phyloP scores from a whole-genome alignment of 2,113 vertebrate genomes.

The Grantiella picta region DNA sequence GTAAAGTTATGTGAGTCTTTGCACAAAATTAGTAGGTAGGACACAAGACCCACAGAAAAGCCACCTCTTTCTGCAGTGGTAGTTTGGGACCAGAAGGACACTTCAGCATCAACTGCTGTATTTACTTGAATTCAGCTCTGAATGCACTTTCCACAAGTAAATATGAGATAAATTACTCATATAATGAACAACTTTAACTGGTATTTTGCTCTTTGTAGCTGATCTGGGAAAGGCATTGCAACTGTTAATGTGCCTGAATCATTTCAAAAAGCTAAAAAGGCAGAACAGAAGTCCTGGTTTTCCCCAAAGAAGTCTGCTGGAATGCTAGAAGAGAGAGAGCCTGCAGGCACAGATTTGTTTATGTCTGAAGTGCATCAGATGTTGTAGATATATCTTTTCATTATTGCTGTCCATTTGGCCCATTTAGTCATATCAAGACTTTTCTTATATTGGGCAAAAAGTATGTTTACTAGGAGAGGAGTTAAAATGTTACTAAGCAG shows the following conservation, averaged over 20 bases:
- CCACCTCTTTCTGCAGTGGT: background rate
- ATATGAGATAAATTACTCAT: background rate
- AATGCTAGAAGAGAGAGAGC: background rate
- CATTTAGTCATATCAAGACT: background rate
- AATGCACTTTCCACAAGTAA: background rate
- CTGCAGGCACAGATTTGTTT: background rate
- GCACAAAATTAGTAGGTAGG: background rate
- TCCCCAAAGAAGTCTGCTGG: background rate
- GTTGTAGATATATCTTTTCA: constrained; percentile 17
- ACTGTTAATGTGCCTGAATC: background rate
- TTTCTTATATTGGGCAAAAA: background rate
- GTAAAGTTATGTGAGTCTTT: background rate
- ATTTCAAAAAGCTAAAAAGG: background rate
- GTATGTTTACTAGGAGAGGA: background rate
- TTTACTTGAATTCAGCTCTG: background rate
- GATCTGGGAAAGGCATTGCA: background rate
- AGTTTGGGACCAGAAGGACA: background rate
- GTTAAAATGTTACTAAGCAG: background rate
- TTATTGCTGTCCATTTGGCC: background rate
- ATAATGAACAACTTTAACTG: background rate
- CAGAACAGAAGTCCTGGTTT: background rate
- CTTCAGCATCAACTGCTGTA: background rate
- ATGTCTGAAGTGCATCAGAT: constrained; percentile 19
- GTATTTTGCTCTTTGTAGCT: background rate
- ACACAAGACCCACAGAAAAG: background rate